Evolutionary conservation across 1,140 invertebrate genomes (phyloP).

Genomic region (Asbolus verrucosus): DNA sequence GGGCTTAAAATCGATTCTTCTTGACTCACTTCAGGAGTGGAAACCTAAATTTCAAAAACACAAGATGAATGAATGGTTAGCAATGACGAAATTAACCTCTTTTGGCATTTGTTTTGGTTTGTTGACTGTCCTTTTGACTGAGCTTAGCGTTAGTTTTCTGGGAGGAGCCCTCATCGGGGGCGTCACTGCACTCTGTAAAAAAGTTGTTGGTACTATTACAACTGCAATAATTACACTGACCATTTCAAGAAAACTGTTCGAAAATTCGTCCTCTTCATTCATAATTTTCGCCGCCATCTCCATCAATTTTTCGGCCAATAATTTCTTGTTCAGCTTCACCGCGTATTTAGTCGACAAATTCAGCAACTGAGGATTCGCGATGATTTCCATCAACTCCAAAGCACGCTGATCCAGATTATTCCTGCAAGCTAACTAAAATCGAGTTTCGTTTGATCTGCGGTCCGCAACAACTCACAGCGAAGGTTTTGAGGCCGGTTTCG

Average conservation of each 20-base stretch:
- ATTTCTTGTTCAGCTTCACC: constrained; percentile 77
- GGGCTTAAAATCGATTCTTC: neutral
- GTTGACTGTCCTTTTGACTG: no score
- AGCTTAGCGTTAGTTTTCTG: no score
- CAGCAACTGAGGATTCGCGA: constrained; percentile 80
- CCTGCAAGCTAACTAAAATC: constrained; percentile 80
- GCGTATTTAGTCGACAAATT: constrained; percentile 91
- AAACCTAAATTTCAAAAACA: no score
- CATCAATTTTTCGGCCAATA: constrained; percentile 80
- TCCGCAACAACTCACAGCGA: constrained; percentile 77
- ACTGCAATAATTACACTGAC: neutral
- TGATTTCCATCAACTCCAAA: constrained; percentile 86
- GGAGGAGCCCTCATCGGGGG: no score
- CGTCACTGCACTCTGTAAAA: no score
- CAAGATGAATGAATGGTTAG: no score
- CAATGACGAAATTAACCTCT: no score
- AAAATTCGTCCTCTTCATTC: neutral
- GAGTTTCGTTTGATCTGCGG: constrained; percentile 18
- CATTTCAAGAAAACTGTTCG: neutral
- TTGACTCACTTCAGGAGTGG: constrained; percentile 6
- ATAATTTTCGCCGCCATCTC: constrained; percentile 60
- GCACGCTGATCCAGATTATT: constrained; percentile 88
- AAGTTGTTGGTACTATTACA: neutral
- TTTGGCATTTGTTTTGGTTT: no score
- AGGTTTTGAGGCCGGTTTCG: constrained; percentile 88